Evolutionary conservation across 2,888 invertebrate genomes (phyloP), one percentile per base, ranked within the genome.

Genomic region (Drosophila monieri): DNA sequence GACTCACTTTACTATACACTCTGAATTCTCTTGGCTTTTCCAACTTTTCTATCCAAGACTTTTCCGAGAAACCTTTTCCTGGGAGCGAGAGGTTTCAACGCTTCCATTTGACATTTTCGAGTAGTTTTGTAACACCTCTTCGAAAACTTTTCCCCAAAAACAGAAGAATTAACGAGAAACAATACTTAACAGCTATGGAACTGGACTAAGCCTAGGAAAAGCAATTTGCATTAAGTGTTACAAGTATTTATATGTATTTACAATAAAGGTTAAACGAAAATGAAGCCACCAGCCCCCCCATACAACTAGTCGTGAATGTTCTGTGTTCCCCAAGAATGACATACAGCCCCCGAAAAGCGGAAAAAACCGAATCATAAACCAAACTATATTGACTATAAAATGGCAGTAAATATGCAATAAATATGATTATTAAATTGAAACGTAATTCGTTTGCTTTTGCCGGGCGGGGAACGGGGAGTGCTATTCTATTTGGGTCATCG

Each of bases 381-480:
- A 54, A 52, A 44, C 53, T 46, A 52, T 58, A 65, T 55, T 43
- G 67, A 56, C 68, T 57, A 72, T 51, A 64, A 72, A 72, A 72
- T 52, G 52, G 61, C 77, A 65, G 61, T 76, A 67, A 60, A 74
- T 77, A 65, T 78, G 76, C 71, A 80, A 66, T 81, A 64, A 78
- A 80, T 67, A 67, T 60, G 39, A 78, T 39, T 67, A 81, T 81
- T 74, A 58, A 80, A 64, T 64, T 64, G 67, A 84, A 60, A 39
- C 56, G 46, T 52, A 78, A 65, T 85, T 77, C 65, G 58, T 77
- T 74, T 85, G 77, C 56, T 47, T 47, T 67, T 80, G 55, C 58
- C 74, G 74, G 59, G 64, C 14, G 27, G 44, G 54, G 67, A 55
- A 53, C n/a, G 46, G 48, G 30, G 25, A 47, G 62, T 27, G 30